phyloP scores from a whole-genome alignment of 2,888 invertebrate species.

The Xestia xanthographa region DNA sequence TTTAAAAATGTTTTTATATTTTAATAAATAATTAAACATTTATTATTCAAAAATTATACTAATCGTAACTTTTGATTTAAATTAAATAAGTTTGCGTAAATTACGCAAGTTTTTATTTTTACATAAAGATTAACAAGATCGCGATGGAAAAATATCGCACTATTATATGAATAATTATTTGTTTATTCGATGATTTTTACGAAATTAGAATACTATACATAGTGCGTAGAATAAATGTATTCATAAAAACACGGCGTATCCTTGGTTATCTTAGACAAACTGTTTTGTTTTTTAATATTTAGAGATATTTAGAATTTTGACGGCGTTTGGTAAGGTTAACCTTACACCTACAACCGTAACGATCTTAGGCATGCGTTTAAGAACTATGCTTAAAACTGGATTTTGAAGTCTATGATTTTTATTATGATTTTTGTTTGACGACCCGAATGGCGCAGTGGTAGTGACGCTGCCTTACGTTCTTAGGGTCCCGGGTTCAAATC shows the following conservation, averaged over 20 bases:
- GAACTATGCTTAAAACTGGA: not conserved
- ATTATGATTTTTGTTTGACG: too few relatives aligned
- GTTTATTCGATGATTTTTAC: not conserved
- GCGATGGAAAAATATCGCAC: too few relatives aligned
- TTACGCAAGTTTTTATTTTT: not conserved
- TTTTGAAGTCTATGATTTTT: not conserved
- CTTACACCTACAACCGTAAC: too few relatives aligned
- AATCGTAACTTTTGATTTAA: not conserved
- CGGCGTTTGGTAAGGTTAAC: too few relatives aligned
- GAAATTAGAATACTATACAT: not conserved
- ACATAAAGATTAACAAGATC: too few relatives aligned
- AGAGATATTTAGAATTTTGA: not conserved
- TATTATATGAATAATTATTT: not conserved
- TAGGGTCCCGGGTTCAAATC: too few relatives aligned
- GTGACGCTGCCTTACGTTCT: too few relatives aligned
- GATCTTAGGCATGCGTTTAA: not conserved
- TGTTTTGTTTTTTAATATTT: not conserved
- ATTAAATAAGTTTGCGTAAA: not conserved
- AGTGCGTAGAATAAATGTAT: not conserved
- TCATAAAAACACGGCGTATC: not conserved
- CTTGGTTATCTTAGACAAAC: not conserved
- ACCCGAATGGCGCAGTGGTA: too few relatives aligned
- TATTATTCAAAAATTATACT: not conserved
- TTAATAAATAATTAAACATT: not conserved
- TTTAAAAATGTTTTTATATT: not conserved